These are phyloP conservation scores for Drosophila orena DNA, from an alignment of 1,140 invertebrate species.

Conservation along the genomic window DNA sequence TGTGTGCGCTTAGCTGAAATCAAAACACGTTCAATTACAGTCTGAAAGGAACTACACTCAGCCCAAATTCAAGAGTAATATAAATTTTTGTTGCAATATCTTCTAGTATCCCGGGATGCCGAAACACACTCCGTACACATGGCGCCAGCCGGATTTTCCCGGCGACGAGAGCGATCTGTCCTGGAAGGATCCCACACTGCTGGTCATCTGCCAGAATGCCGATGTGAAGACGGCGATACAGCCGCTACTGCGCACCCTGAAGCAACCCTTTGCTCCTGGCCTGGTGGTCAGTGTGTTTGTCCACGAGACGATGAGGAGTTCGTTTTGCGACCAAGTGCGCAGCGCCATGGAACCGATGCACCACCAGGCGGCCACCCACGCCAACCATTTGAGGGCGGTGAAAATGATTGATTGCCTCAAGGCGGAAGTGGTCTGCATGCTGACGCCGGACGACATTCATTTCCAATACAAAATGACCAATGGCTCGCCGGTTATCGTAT, in stretches of 20 bases:
- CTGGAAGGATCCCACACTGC: slow-evolving; percentile 51
- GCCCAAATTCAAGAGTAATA: background rate
- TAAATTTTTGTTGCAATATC: too few species aligned
- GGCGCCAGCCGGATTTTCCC: slow-evolving; percentile 49
- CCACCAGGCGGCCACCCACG: slow-evolving; percentile 35
- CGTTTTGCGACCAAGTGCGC: slow-evolving; percentile 32
- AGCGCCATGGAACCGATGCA: slow-evolving; percentile 37
- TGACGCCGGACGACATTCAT: slow-evolving; percentile 37
- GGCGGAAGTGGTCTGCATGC: slow-evolving; percentile 39
- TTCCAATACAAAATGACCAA: slow-evolving; percentile 36
- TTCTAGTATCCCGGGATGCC: background rate
- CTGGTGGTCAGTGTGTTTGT: slow-evolving; percentile 47
- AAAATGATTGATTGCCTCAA: slow-evolving; percentile 33
- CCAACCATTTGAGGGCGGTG: slow-evolving; percentile 19
- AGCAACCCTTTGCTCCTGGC: slow-evolving; percentile 37
- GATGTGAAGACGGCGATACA: slow-evolving; percentile 35
- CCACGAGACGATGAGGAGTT: slow-evolving; percentile 55
- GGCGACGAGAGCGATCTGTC: slow-evolving; percentile 49
- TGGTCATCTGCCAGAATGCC: slow-evolving; percentile 39
- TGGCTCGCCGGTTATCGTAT: slow-evolving; percentile 47
- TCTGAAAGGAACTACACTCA: background rate
- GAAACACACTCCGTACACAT: slow-evolving; percentile 41
- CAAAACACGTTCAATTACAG: background rate
- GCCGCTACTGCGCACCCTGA: slow-evolving; percentile 28
- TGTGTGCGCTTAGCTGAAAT: background rate